phyloP scores from a whole-genome alignment of 2,113 vertebrate species.

The Dasypus novemcinctus region DNA sequence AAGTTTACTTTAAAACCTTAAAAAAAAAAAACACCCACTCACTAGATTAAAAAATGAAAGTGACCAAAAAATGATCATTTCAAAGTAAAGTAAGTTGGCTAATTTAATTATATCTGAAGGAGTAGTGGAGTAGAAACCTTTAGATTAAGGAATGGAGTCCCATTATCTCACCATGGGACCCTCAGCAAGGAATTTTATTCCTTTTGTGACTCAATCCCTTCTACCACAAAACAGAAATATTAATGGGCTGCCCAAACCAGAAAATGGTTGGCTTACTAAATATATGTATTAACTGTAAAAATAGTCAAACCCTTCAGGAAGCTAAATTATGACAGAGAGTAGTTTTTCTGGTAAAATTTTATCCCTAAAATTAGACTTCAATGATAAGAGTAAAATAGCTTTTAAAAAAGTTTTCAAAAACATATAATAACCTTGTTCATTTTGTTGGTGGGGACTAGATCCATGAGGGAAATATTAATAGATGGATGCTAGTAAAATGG shows the following conservation, averaged over 20 bases:
- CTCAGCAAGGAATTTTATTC: not conserved
- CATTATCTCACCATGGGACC: not conserved
- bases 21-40: not conserved
- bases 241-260: not conserved
- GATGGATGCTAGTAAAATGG: not conserved
- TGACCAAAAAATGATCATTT: not conserved
- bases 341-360: not conserved
- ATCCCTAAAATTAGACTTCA: not conserved
- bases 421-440: not conserved
- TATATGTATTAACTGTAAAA: constrained; percentile 17
- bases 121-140: not conserved
- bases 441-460: not conserved
- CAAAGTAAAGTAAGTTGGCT: not conserved
- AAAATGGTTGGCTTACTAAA: not conserved
- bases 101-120: constrained; percentile 25
- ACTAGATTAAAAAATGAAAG: not conserved
- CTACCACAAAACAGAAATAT: not conserved
- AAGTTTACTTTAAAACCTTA: not conserved
- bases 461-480: constrained; percentile 51
- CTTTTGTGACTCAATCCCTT: not conserved
- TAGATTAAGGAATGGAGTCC: not conserved
- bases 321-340: not conserved
- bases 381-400: not conserved
- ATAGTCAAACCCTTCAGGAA: not conserved
- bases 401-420: constrained; percentile 42